A percentile compares a stretch with the other conserved stretches of the same genome.
These are phyloP conservation scores for Elanoides forficatus DNA, from an alignment of 2,113 vertebrate genomes.

Conservation along the genomic window DNA sequence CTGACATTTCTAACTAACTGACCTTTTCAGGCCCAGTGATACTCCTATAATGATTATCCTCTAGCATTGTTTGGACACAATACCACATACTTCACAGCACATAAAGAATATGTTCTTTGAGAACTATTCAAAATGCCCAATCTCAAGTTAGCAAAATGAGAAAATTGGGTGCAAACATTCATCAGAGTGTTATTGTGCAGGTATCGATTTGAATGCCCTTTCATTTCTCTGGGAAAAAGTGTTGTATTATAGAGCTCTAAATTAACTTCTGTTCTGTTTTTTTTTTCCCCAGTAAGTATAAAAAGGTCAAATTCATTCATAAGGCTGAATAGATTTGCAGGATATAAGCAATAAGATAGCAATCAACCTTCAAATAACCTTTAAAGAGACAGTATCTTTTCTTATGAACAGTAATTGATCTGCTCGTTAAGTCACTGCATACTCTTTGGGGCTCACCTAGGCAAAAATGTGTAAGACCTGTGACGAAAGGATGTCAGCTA, in stretches of 20 bases:
- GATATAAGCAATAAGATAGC: constrained; percentile 85
- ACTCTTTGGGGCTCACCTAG: constrained; percentile 67
- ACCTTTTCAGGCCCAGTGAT: constrained; percentile 94
- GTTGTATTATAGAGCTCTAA: constrained; percentile 89
- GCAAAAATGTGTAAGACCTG: constrained; percentile 13
- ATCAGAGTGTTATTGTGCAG: constrained; percentile 90
- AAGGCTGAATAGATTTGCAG: constrained; percentile 87
- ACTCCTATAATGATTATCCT: constrained; percentile 96
- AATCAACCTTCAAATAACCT: constrained; percentile 93
- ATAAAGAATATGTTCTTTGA: constrained; percentile 77
- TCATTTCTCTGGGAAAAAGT: constrained; percentile 87
- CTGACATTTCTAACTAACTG: constrained; percentile 99
- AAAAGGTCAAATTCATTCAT: constrained; percentile 99
- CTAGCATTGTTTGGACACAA: constrained; percentile 92
- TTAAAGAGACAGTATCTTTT: constrained; percentile 74
- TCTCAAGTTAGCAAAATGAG: constrained; percentile 84
- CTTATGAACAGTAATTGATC: constrained; percentile 78
- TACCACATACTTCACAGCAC: constrained; percentile 78
- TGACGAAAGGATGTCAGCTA: constrained; percentile 32
- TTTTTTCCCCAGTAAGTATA: constrained; percentile 82
- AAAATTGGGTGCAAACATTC: constrained; percentile 93
- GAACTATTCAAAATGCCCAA: constrained; percentile 84
- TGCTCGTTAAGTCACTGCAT: constrained; percentile 72
- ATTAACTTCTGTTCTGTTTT: constrained; percentile 91
- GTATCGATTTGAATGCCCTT: constrained; percentile 98